Percentiles rank a stretch among this genome's conserved stretches.
These are phyloP conservation scores for Sinocyclocheilus rhinocerous DNA, from an alignment of 2,113 vertebrate species.

Conservation along the genomic window DNA sequence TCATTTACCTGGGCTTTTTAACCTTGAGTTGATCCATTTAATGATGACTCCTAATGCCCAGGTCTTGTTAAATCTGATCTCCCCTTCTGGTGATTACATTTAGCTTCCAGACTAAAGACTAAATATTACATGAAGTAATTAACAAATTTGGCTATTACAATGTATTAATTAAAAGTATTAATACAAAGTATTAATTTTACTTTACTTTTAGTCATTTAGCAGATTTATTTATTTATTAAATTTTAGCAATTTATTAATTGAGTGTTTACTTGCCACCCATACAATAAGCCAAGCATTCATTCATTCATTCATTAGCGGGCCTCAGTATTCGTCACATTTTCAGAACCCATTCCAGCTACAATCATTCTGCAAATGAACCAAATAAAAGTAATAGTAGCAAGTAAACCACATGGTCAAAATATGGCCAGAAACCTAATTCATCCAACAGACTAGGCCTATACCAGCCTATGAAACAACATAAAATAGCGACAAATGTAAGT, in stretches of 20 bases:
- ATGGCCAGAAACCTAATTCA: background rate
- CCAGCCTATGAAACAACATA: background rate
- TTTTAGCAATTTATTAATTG: too few species aligned
- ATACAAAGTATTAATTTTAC: too few species aligned
- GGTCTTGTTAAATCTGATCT: background rate
- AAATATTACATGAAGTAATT: background rate
- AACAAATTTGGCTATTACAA: background rate
- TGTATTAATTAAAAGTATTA: too few species aligned
- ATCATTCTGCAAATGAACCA: background rate
- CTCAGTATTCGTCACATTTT: background rate
- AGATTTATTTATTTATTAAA: too few species aligned
- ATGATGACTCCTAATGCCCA: background rate
- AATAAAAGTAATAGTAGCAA: background rate
- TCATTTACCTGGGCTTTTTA: slow-evolving; percentile 1
- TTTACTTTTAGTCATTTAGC: too few species aligned
- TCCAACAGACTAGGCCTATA: background rate
- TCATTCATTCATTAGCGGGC: background rate
- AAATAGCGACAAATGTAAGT: background rate
- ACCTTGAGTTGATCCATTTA: background rate
- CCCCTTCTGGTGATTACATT: background rate
- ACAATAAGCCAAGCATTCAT: background rate
- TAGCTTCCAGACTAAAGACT: background rate
- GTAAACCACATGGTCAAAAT: background rate
- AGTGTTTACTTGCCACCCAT: background rate
- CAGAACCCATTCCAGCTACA: background rate